A percentile compares a stretch with the other conserved stretches of the same genome.
Evolutionary conservation across 2,797 vertebrate species (phyloP).

Genomic region (Sandelia bainsii): DNA sequence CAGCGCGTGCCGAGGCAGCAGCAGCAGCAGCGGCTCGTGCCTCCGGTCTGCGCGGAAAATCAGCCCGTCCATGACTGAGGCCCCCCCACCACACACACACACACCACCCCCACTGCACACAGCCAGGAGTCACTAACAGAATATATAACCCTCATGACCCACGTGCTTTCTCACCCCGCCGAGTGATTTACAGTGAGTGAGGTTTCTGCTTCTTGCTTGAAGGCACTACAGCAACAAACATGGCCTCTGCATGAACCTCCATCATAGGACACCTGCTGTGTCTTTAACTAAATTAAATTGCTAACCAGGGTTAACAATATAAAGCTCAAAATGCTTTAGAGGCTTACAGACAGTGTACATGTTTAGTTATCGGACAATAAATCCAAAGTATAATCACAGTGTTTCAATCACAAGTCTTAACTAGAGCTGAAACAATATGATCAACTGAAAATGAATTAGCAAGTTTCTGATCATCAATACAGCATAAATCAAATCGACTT

Average conservation of each 20-base stretch:
- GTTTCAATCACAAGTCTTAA: neutral
- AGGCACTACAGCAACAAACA: conserved; percentile 27
- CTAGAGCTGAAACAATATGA: neutral
- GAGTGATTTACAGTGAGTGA: conserved; percentile 10
- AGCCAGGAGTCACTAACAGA: conserved; percentile 21
- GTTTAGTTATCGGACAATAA: neutral
- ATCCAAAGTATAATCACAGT: neutral
- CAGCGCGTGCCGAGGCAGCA: conserved; percentile 72
- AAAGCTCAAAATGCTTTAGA: neutral
- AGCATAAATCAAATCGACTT: neutral
- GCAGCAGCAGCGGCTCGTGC: conserved; percentile 66
- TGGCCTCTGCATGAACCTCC: conserved; percentile 7
- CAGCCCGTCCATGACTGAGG: conserved; percentile 32
- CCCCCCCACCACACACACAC: neutral
- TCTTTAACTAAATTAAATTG: neutral
- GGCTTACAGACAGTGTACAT: neutral
- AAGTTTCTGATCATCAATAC: neutral
- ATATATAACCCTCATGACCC: conserved; percentile 41
- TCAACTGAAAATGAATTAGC: neutral
- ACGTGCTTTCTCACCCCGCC: conserved; percentile 13
- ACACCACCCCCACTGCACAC: conserved; percentile 20
- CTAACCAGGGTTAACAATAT: neutral
- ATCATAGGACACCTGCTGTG: neutral
- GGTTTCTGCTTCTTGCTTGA: conserved; percentile 3
- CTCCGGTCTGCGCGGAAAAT: conserved; percentile 60